Evolutionary conservation across 2,113 vertebrate genomes (phyloP).

Genomic region (Aix galericulata): DNA sequence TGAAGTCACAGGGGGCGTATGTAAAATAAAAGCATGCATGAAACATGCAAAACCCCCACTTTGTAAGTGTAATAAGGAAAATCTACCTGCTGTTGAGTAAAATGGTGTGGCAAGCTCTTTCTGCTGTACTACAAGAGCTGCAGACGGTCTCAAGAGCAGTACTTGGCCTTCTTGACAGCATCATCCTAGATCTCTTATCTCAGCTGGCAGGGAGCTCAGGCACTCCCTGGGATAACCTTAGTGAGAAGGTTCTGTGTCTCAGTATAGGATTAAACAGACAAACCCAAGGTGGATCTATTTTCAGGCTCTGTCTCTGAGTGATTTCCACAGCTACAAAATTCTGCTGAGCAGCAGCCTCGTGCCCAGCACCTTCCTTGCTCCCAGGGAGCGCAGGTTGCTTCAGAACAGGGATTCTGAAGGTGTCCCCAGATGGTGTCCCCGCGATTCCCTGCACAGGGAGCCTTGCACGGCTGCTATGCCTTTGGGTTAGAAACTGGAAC

Average conservation of each 20-base stretch:
- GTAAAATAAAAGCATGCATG: not conserved
- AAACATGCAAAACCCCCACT: too few species aligned
- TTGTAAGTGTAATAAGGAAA: too few species aligned
- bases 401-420: not conserved
- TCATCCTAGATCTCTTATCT: too few species aligned
- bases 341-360: not conserved
- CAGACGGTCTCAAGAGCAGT: not conserved
- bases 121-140: not conserved
- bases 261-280: not conserved
- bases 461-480: not conserved
- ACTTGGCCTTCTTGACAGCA: not conserved
- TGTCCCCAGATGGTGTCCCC: not conserved
- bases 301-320: fast-evolving
- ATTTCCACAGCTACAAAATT: not conserved
- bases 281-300: too few species aligned
- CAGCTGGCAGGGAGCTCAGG: not conserved
- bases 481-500: not conserved
- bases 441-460: not conserved
- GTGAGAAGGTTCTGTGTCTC: too few species aligned
- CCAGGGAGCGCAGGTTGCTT: not conserved
- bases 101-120: not conserved
- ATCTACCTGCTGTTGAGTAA: not conserved
- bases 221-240: not conserved
- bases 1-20: fast-evolving
- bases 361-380: too few species aligned